Conservation (phyloP, 2,888 invertebrate species). For the Folsomia manolachei region DNA sequence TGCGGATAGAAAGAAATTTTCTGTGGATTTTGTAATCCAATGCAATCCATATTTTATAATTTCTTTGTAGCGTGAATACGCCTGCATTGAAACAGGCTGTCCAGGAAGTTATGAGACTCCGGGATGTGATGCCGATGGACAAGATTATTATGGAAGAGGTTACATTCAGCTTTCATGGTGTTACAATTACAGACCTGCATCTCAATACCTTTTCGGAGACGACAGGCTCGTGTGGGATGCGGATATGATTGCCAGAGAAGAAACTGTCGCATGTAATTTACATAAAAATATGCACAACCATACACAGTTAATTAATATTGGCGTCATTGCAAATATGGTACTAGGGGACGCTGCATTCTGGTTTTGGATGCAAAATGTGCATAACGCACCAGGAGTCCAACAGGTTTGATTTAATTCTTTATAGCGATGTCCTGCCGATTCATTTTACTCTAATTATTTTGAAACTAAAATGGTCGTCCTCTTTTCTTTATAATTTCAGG, state of each 20-base stretch:
- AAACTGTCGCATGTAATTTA: constrained; percentile 19
- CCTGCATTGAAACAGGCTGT: constrained; percentile 14
- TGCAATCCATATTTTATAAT: too few species aligned
- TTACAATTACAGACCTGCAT: constrained; percentile 38
- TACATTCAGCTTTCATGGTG: constrained; percentile 48
- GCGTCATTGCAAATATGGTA: too few species aligned
- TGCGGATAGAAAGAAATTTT: too few species aligned
- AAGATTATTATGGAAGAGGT: constrained; percentile 32
- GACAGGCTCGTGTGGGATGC: constrained; percentile 13
- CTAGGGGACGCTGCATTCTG: constrained; percentile 24
- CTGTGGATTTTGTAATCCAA: too few species aligned
- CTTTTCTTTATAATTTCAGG: neutral
- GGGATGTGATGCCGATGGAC: constrained; percentile 26
- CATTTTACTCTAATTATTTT: too few species aligned
- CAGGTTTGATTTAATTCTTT: too few species aligned
- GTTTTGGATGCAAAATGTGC: constrained; percentile 24
- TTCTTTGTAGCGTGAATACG: constrained; percentile 20
- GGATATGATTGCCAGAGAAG: constrained; percentile 21
- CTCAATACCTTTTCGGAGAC: constrained; percentile 35
- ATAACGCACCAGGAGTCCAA: constrained; percentile 18
- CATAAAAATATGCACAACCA: too few species aligned
- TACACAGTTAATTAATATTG: too few species aligned
- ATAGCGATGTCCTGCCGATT: too few species aligned
- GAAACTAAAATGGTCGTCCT: too few species aligned
- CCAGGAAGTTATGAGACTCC: constrained; percentile 15